Percentiles rank a stretch among this genome's conserved stretches.
phyloP scores from a whole-genome alignment of 1,140 invertebrate species.

The Lordiphosa mommai region DNA sequence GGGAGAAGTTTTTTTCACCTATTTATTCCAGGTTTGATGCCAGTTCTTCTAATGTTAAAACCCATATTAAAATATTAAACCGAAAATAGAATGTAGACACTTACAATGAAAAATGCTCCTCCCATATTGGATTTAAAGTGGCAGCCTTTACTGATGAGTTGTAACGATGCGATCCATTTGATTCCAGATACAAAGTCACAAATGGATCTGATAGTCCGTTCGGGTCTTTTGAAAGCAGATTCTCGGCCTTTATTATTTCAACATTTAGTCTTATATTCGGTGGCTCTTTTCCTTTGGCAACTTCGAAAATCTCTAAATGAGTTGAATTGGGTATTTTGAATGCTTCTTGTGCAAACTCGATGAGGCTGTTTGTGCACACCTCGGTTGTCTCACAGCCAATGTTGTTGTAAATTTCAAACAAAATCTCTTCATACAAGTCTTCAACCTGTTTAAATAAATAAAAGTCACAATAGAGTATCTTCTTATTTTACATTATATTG shows the following conservation, averaged over 20 bases:
- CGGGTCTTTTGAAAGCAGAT: constrained; percentile 95
- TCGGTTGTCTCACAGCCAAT: constrained; percentile 89
- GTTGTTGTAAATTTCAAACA: constrained; percentile 96
- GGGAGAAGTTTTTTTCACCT: too few relatives aligned
- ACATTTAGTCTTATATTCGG: constrained; percentile 96
- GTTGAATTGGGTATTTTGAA: constrained; percentile 90
- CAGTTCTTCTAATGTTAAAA: too few relatives aligned
- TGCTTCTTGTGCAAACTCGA: constrained; percentile 92
- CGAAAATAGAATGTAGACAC: constrained; percentile 79
- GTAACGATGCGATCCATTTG: constrained; percentile 87
- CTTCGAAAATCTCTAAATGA: constrained; percentile 85
- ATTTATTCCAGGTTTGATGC: too few relatives aligned
- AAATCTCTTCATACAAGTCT: constrained; percentile 93
- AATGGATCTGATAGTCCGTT: constrained; percentile 98
- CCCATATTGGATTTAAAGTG: constrained; percentile 95
- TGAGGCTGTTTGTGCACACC: constrained; percentile 85
- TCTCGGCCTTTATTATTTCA: constrained; percentile 95
- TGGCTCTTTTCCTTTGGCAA: constrained; percentile 88
- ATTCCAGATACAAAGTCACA: constrained; percentile 90
- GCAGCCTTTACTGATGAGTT: constrained; percentile 94
- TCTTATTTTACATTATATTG: too few relatives aligned
- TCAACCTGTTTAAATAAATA: constrained; percentile 88
- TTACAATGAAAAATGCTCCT: constrained; percentile 98
- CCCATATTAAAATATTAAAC: too few relatives aligned
- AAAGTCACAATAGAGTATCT: too few relatives aligned